Evolutionary conservation across 1,140 invertebrate genomes (phyloP), one percentile per base, ranked within the genome.

Genomic region (Drosophila busckii): DNA sequence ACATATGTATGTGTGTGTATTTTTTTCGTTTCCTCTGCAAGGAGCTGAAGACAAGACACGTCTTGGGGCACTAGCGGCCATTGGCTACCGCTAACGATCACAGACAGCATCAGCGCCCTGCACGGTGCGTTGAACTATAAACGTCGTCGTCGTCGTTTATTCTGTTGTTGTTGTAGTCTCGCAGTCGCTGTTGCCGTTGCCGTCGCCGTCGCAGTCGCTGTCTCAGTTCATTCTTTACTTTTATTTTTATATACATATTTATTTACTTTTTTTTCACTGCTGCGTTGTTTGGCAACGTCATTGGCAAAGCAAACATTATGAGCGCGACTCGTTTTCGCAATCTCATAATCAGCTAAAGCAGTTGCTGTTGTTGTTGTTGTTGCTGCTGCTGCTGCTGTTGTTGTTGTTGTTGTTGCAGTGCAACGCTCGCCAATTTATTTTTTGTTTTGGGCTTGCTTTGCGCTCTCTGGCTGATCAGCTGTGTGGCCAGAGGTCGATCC

Each of bases 51-150:
- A 4, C 10, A 9, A 34, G 7, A 25, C 25, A 28, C 23, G 35
- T 42, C 32, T 41, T 29, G 45, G 68, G 68, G 68, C 68, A 71
- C 48, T 69, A n/a, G n/a, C n/a, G 70, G 29, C 70, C 70, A 73
- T 9, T 62, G 62, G 73, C 71, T 65, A 69, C 49, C 49, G 70
- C 37, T 35, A 42, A 56, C 45, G 63, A 59, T 56, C 32, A 13
- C 20, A 35, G 17, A n/a, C 53, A 38, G 38, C 12, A 20, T 17
- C 32, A 28, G 48, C 41, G 40, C 45, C 35, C 52, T 46, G 64
- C n/a, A 31, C 73, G 53, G 73, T 73, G 73, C 73, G 73, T 80
- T 80, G 73, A 80, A 80, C 73, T 73, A 80, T 80, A 80, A 80
- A 80, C 73, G 75, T 80, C 67, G 71, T 62, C 37, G 29, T 22